These are phyloP conservation scores for Hassar affinis DNA, from an alignment of 2,113 vertebrate genomes.

Conservation along the genomic window DNA sequence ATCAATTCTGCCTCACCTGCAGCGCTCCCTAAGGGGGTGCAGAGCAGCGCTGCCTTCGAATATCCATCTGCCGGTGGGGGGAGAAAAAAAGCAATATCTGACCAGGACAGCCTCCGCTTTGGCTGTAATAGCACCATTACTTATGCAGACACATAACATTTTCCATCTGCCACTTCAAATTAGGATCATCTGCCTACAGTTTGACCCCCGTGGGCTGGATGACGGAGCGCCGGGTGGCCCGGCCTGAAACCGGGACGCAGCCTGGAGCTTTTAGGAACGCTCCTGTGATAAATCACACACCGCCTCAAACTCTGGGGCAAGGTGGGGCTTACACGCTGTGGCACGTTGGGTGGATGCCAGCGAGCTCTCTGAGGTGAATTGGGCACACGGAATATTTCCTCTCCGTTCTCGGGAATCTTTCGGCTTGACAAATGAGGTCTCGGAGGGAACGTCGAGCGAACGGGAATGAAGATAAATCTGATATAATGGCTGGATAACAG, in stretches of 20 bases:
- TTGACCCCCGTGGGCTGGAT: constrained; percentile 21
- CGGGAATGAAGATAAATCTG: constrained; percentile 74
- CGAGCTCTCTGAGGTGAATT: constrained; percentile 60
- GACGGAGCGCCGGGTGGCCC: constrained; percentile 44
- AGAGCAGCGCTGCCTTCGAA: constrained; percentile 24
- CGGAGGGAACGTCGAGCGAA: constrained; percentile 65
- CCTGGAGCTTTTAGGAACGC: constrained; percentile 26
- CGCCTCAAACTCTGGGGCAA: constrained; percentile 56
- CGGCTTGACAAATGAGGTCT: constrained; percentile 78
- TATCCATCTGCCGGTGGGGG: constrained; percentile 27
- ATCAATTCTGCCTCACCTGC: constrained; percentile 39
- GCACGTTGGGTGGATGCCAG: constrained; percentile 69
- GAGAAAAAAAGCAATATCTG: constrained; percentile 16
- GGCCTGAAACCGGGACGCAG: constrained; percentile 43
- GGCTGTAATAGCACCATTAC: constrained; percentile 44
- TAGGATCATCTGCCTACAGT: constrained; percentile 37
- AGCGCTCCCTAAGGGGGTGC: constrained; percentile 20
- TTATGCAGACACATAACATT: constrained; percentile 40
- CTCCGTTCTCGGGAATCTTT: constrained; percentile 50
- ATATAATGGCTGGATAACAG: constrained; percentile 71
- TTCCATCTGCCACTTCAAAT: constrained; percentile 38
- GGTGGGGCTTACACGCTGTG: constrained; percentile 60
- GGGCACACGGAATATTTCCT: constrained; percentile 67
- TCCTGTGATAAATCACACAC: constrained; percentile 66
- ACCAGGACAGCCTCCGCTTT: constrained; percentile 13